Base-by-base conservation (phyloP, 2,797 vertebrate species). In the Halcyon badia region DNA sequence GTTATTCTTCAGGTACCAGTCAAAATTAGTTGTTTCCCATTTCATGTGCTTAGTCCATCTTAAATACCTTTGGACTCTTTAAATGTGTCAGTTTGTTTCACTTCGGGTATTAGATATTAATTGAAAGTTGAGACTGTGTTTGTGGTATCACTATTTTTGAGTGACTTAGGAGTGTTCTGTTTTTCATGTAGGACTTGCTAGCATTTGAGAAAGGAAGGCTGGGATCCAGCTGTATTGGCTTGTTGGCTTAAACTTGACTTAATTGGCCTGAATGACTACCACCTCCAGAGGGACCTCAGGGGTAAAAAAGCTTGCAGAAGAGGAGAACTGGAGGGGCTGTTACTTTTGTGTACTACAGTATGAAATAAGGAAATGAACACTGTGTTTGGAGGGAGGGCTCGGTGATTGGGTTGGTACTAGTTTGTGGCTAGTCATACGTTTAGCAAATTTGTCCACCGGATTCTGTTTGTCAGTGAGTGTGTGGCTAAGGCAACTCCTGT, bases 221-320 rank as follows among this genome's bases (percentile, higher is more conserved):
- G n/a, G 18, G 35, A 17, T 35, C 26, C 0, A 0, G 9, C 28
- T 31, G 11, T 2, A 2, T 44, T 62, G 61, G 25, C 33, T 33
- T 76, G 39, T 54, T 46, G 46, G 33, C 24, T 41, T 62, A 39
- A 54, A 17, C 21, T 49, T 70, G 21, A 33, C 15, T 65, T 60
- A 33, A 26, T 31, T 44, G 48, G 12, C 21, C 4, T 62, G 31
- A 72, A 39, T 33, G 20, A 18, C 25, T 78, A 15, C 12, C 33
- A 51, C 9, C 5, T 24, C 5, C 9, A 31, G 25, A 68, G 30
- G 6, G 9, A 72, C n/a, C 3, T 68, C 1, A 0, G 13, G 5
- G 30, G 13, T 62, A 48, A 82, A 51, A 77, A 39, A 35, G 3
- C 28, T 71, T 60, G 41, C 28, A 22, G 65, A 61, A 49, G 37